Conservation (phyloP, 23 tunicate species). For the Phallusia fumigata region DNA sequence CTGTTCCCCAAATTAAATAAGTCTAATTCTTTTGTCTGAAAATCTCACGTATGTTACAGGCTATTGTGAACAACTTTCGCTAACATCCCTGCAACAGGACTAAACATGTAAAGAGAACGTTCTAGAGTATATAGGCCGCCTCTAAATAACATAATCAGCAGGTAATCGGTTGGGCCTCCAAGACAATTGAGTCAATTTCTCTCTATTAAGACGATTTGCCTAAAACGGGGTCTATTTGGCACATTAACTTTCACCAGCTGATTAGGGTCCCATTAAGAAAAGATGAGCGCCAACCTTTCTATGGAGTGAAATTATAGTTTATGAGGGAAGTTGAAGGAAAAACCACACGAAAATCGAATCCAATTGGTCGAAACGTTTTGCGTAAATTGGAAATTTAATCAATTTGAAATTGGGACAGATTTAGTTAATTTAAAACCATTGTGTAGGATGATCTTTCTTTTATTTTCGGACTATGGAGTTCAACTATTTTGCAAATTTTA, state of each 20-base stretch:
- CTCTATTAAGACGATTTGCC: conserved; percentile 49
- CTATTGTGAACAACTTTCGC: no score
- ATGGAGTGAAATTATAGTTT: background rate
- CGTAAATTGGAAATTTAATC: no score
- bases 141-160: conserved; percentile 4
- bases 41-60: no score
- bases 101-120: background rate
- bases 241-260: background rate
- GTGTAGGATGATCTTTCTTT: no score
- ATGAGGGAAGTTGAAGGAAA: background rate
- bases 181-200: conserved; percentile 70
- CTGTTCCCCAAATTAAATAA: no score
- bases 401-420: no score
- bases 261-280: conserved; percentile 8
- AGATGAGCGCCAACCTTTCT: background rate
- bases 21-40: no score
- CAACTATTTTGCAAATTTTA: no score
- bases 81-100: no score
- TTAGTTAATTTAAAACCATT: no score
- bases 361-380: no score
- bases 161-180: conserved; percentile 1
- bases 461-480: no score
- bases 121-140: background rate
- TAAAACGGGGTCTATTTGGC: conserved; percentile 29
- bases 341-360: background rate